Percentiles rank a stretch among this genome's conserved stretches.
Conservation (phyloP, 2,113 vertebrate genomes). For the Saguinus imperator region DNA sequence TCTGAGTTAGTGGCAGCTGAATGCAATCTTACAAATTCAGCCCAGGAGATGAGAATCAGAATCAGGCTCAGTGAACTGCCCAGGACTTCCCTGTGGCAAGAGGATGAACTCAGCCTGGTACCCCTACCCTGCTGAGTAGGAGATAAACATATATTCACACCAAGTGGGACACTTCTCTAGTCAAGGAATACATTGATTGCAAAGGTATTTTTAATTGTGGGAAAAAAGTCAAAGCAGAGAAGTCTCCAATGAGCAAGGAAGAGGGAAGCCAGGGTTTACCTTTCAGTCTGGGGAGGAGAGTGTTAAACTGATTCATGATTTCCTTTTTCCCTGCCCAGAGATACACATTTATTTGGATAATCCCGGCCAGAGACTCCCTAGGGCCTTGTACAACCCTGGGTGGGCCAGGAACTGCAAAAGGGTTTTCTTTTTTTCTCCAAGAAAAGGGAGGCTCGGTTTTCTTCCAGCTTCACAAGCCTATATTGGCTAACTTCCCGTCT, state of each 20-base stretch:
- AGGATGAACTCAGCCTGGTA: neutral
- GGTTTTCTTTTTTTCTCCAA: conserved; percentile 38
- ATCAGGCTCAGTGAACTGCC: neutral
- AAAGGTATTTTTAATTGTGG: neutral
- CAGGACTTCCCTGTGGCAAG: neutral
- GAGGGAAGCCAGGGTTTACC: neutral
- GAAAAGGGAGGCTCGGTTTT: conserved; percentile 12
- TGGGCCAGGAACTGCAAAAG: conserved; percentile 55
- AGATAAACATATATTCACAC: neutral
- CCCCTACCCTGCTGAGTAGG: neutral
- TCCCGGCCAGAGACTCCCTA: conserved; percentile 53
- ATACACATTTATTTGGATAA: conserved; percentile 58
- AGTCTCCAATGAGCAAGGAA: neutral
- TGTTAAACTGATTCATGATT: neutral
- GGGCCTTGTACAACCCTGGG: conserved; percentile 49
- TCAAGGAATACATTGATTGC: neutral
- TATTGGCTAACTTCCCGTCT: neutral
- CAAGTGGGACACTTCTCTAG: neutral
- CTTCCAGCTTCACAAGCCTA: neutral
- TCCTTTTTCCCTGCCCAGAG: neutral
- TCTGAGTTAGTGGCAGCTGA: neutral
- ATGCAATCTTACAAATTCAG: neutral
- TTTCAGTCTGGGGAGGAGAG: neutral
- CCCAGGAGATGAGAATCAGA: neutral
- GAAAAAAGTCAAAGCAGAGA: neutral